A percentile compares a stretch with the other conserved stretches of the same genome.
Evolutionary conservation across 2,113 vertebrate species (phyloP).

Genomic region (Pipra filicauda): DNA sequence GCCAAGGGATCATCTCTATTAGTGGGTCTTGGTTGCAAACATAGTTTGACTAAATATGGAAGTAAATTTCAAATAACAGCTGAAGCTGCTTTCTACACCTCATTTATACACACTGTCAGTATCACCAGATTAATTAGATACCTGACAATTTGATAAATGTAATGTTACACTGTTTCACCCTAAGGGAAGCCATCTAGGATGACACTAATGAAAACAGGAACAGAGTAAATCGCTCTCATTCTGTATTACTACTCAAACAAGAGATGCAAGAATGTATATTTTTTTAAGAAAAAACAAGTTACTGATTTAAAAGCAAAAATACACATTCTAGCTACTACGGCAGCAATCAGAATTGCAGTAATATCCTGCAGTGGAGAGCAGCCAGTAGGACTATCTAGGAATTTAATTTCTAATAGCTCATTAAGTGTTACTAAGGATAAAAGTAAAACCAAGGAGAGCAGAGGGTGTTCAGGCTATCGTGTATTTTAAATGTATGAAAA

Average conservation of each 20-base stretch:
- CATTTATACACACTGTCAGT: background rate
- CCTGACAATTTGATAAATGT: background rate
- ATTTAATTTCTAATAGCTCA: slow-evolving; percentile 28
- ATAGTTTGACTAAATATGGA: background rate
- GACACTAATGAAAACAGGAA: background rate
- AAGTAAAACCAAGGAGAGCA: background rate
- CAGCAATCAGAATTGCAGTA: background rate
- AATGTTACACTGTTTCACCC: background rate
- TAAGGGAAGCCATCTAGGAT: background rate
- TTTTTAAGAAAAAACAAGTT: background rate
- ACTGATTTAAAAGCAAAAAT: background rate
- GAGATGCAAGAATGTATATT: background rate
- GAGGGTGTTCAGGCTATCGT: background rate
- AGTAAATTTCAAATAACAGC: background rate
- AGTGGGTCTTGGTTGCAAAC: background rate
- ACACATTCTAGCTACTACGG: background rate
- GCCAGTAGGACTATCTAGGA: background rate
- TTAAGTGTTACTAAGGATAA: slow-evolving; percentile 29
- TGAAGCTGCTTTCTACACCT: background rate
- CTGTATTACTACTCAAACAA: background rate
- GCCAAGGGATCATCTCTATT: background rate
- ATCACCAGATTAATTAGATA: background rate
- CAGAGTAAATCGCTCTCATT: background rate
- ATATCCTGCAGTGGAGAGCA: background rate
- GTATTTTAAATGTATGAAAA: background rate